These are phyloP conservation scores for Enteromius argenteus DNA, from an alignment of 2,797 vertebrate species.

Conservation along the genomic window DNA sequence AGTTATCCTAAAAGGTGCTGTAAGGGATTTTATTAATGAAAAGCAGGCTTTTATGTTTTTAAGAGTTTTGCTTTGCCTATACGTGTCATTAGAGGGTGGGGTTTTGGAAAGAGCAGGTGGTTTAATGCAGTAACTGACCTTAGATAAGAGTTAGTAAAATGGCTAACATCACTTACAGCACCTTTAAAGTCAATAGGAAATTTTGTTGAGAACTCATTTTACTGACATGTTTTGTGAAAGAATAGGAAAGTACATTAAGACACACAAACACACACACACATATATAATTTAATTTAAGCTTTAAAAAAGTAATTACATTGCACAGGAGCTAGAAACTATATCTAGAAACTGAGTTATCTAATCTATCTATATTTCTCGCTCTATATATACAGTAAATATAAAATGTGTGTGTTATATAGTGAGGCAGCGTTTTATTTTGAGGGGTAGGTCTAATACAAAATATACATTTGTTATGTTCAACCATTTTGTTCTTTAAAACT, in stretches of 20 bases:
- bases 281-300: background rate
- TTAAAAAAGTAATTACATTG: background rate
- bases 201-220: background rate
- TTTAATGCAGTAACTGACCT: background rate
- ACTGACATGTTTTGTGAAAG: background rate
- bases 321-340: background rate
- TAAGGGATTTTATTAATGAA: background rate
- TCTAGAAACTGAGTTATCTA: no score
- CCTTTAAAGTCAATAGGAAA: slow-evolving; percentile 16
- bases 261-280: no score
- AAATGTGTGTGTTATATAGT: background rate
- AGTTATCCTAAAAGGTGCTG: background rate
- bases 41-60: background rate
- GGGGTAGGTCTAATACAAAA: background rate
- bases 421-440: background rate
- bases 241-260: background rate
- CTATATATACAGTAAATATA: background rate
- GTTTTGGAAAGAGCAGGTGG: background rate
- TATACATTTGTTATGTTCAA: background rate
- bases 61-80: background rate
- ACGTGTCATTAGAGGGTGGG: background rate
- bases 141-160: background rate
- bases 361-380: no score
- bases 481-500: slow-evolving; percentile 8
- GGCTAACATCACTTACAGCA: slow-evolving; percentile 12